phyloP scores from a whole-genome alignment of 2,797 vertebrate species.

The Neopelma chrysocephalum region DNA sequence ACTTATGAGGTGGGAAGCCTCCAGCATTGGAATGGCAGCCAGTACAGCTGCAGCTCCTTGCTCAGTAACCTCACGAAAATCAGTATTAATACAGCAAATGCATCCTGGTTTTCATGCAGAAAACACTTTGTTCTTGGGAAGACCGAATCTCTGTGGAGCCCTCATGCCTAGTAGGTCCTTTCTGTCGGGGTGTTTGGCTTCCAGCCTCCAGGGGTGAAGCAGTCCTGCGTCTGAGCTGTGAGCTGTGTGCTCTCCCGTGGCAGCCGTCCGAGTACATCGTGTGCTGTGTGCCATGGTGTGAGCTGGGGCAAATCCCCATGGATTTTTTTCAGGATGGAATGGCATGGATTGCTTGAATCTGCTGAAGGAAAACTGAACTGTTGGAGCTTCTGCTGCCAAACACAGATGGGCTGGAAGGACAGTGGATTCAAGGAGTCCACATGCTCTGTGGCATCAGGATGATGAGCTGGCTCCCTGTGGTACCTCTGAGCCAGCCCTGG shows the following conservation, averaged over 20 bases:
- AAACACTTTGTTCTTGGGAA: neutral
- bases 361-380: neutral
- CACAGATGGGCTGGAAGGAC: neutral
- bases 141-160: neutral
- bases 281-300: neutral
- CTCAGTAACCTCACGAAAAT: neutral
- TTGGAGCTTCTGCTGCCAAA: neutral
- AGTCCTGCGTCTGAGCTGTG: neutral
- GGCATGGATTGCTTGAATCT: accelerated
- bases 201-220: neutral
- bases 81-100: neutral
- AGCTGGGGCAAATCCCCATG: neutral
- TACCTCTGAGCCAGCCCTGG: accelerated
- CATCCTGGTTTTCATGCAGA: neutral
- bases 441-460: neutral
- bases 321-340: accelerated
- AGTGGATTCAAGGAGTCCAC: accelerated
- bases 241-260: neutral
- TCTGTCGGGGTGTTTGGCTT: neutral
- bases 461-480: accelerated
- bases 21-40: neutral
- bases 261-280: accelerated
- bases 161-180: neutral
- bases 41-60: neutral
- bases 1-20: neutral